A percentile compares a stretch with the other conserved stretches of the same genome.
These are phyloP conservation scores for Agelastica alni DNA, from an alignment of 2,888 invertebrate genomes.

Conservation along the genomic window DNA sequence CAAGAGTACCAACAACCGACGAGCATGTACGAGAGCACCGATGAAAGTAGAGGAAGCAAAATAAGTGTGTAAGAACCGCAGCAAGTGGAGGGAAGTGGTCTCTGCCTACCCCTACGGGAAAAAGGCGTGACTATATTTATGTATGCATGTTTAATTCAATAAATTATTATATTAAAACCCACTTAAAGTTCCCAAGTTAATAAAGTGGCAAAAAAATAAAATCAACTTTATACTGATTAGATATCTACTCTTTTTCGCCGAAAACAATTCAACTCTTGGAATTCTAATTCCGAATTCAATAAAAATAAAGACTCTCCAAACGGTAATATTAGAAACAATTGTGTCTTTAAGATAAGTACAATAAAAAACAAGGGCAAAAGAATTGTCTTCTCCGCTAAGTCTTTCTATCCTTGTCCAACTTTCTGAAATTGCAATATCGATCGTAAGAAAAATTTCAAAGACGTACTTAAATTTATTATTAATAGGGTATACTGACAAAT, in stretches of 20 bases:
- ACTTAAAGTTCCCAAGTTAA: too few species aligned
- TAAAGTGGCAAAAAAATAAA: too few species aligned
- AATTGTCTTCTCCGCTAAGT: conserved; percentile 14
- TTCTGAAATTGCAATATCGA: conserved; percentile 19
- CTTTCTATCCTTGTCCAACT: conserved; percentile 30
- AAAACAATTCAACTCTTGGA: conserved; percentile 1
- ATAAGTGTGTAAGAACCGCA: too few species aligned
- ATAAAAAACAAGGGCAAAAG: conserved; percentile 36
- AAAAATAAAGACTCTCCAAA: conserved; percentile 26
- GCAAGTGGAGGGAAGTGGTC: too few species aligned
- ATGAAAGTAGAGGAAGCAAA: too few species aligned
- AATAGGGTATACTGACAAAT: neutral
- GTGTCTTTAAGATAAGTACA: conserved; percentile 38
- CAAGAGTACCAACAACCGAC: too few species aligned
- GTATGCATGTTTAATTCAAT: too few species aligned
- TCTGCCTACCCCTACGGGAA: too few species aligned
- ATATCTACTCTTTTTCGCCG: neutral
- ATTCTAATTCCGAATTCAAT: conserved; percentile 26
- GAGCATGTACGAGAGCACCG: too few species aligned
- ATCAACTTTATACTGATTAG: neutral
- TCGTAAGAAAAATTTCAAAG: conserved; percentile 3
- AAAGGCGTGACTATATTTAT: too few species aligned
- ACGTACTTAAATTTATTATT: neutral
- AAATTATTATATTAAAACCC: too few species aligned
- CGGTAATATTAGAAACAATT: conserved; percentile 37